Conservation (phyloP, 2,113 vertebrate genomes). For the Ammodytes marinus region DNA sequence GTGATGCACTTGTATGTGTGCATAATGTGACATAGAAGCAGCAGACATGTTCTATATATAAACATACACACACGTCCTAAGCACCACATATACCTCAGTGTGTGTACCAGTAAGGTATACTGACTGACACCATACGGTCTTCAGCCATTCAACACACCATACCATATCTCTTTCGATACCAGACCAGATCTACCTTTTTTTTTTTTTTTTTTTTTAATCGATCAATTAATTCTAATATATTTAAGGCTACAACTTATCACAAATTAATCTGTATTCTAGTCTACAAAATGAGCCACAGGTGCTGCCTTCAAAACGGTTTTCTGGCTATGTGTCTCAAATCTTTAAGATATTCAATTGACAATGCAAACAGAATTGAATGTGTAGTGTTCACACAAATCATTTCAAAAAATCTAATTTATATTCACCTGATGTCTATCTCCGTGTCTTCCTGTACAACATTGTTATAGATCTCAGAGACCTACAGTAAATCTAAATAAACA, state of each 20-base stretch:
- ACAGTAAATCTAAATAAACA: neutral
- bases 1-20: conserved; percentile 51
- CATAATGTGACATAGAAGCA: conserved; percentile 53
- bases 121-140: conserved; percentile 30
- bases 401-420: neutral
- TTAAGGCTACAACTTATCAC: neutral
- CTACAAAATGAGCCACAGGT: neutral
- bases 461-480: too few species aligned
- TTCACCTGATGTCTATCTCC: neutral
- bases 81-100: conserved; percentile 12
- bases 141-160: conserved; percentile 13
- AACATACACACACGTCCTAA: conserved; percentile 18
- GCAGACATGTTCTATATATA: conserved; percentile 32
- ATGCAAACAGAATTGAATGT: neutral
- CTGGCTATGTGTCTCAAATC: neutral
- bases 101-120: neutral
- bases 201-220: neutral
- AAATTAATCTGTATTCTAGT: neutral
- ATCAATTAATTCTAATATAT: neutral
- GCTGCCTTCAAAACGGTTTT: neutral
- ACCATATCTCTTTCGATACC: conserved; percentile 13
- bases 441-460: neutral
- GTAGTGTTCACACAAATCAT: neutral
- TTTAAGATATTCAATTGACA: neutral
- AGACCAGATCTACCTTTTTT: neutral